Evolutionary conservation across 2,113 vertebrate genomes (phyloP).

Genomic region (Todiramphus saurophagus): DNA sequence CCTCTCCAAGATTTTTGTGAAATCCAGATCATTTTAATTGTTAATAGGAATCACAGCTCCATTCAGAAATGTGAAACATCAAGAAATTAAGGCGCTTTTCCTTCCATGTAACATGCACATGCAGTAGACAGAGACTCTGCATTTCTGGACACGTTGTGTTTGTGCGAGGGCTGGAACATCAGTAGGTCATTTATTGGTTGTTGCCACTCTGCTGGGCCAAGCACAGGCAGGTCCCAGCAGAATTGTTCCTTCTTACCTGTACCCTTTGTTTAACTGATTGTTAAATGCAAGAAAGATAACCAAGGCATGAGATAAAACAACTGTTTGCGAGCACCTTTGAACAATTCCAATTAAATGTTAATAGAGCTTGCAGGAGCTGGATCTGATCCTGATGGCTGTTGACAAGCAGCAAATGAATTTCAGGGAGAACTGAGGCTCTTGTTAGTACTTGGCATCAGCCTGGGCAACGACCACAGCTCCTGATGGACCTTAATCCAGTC

Average conservation of each 20-base stretch:
- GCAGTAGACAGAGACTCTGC: not conserved
- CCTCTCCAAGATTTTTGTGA: not conserved
- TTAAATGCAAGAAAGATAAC: not conserved
- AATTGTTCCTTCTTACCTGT: not conserved
- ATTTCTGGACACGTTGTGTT: not conserved
- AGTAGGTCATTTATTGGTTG: not conserved
- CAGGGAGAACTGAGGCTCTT: not conserved
- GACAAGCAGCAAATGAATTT: not conserved
- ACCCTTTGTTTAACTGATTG: not conserved
- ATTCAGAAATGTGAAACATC: not conserved
- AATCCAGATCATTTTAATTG: not conserved
- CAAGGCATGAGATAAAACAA: not conserved
- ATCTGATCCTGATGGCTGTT: not conserved
- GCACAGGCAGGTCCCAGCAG: not conserved
- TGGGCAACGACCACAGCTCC: not conserved
- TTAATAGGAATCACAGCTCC: not conserved
- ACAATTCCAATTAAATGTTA: not conserved
- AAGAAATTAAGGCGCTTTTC: not conserved
- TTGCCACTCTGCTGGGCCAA: not conserved
- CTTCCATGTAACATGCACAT: accelerated
- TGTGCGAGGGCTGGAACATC: not conserved
- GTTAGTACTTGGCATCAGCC: not conserved
- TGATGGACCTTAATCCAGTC: not conserved
- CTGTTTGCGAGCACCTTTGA: not conserved
- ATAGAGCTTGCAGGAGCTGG: not conserved